A percentile compares a stretch with the other conserved stretches of the same genome.
Conservation (phyloP, 2,888 invertebrate species). For the Frankliniella intonsa region DNA sequence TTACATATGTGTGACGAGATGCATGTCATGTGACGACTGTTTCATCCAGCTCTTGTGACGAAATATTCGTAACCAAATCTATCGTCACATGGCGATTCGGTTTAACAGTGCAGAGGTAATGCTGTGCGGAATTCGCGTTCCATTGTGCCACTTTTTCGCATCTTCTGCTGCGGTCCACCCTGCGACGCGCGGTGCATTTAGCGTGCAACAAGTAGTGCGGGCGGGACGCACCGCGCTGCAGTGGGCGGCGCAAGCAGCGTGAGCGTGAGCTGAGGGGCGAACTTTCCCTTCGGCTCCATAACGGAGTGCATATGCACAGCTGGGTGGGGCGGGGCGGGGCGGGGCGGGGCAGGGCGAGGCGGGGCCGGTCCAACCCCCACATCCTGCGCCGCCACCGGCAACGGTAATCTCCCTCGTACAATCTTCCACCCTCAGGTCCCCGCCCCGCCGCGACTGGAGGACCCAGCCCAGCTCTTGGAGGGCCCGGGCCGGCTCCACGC, state of each 20-base stretch:
- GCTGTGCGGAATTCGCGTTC: neutral
- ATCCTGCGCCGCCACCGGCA: neutral
- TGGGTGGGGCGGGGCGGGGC: no score
- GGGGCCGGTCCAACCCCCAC: neutral
- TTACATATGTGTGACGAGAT: no score
- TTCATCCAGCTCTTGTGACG: no score
- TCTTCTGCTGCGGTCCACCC: neutral
- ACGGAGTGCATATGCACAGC: no score
- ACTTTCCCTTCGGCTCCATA: no score
- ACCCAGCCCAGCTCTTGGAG: no score
- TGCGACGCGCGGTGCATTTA: neutral
- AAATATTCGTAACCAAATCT: no score
- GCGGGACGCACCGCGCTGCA: neutral
- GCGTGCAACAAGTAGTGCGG: neutral
- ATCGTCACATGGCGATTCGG: no score
- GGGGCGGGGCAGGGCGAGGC: neutral
- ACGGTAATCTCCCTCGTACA: constrained; percentile 11
- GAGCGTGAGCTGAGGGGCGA: neutral
- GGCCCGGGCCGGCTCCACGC: no score
- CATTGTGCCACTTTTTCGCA: neutral
- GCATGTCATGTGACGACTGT: no score
- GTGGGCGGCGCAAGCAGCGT: neutral
- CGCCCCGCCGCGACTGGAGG: no score
- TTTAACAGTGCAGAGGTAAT: no score
- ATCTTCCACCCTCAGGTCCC: neutral